Evolutionary conservation across 2,888 invertebrate species (phyloP), one percentile per base, ranked within the genome.

Genomic region (Synanthedon andrenaeformis): DNA sequence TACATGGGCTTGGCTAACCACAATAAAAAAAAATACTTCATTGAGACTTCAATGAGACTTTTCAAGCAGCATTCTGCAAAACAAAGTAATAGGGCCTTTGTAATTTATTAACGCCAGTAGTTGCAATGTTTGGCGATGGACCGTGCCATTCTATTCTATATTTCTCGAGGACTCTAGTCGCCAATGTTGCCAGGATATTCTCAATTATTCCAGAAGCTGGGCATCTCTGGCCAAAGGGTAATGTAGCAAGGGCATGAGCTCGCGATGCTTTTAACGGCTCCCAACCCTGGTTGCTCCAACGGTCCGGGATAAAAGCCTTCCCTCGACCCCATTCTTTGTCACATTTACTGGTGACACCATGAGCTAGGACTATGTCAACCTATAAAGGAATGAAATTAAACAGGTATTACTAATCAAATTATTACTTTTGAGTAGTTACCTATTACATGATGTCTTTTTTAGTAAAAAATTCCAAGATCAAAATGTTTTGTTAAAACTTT

Each of bases 131-230:
- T 0, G 86, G 82, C 0, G 65, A 51, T 0, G 82, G 79, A 0
- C 86, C 86, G 54, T 87, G 87, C 86, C 86, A 87, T 55, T 87
- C 86, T n/a, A 87, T 57, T 19, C 87, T 70, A 55, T 82, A 86
- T 55, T 75, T 76, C 13, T 80, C 81, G 1, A 85, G 56, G 0
- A 86, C 70, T 52, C 76, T 67, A 1, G 72, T 72, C 0, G 78
- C 69, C 1, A 87, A 54, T 0, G 76, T 65, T 0, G 74, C 62
- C 1, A 86, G 64, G 72, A 84, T 79, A n/a, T 70, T 70, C 6
- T 67, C 68, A 0, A 77, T 75, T 8, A 79, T 62, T 0, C 74
- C 80, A 3, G 78, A 62, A 0, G 76, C 84, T 6, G 86, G 86
- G 41, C 86, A 87, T 19, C 66, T 60, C 49, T 82, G 76, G 0